These are phyloP conservation scores for Melanogrammus aeglefinus DNA, from an alignment of 2,797 vertebrate species.

Conservation along the genomic window DNA sequence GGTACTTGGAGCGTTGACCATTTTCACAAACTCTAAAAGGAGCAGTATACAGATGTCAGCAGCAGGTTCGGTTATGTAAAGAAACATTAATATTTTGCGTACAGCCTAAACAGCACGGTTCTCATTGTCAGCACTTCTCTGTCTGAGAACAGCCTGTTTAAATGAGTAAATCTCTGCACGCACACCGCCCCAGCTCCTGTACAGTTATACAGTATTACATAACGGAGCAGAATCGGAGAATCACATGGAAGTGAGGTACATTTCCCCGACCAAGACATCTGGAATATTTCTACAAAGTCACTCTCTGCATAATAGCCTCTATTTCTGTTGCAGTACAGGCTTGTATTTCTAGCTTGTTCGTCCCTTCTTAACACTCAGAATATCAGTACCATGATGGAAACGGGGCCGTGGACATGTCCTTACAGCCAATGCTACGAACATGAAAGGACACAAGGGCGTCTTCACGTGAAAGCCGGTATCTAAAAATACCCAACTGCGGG, in stretches of 20 bases:
- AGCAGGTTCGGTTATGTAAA: neutral
- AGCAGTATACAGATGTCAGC: neutral
- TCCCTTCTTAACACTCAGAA: neutral
- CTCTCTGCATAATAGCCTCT: neutral
- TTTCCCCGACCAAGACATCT: neutral
- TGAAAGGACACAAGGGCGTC: constrained; percentile 17
- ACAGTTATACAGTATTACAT: neutral
- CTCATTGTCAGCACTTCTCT: neutral
- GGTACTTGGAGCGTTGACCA: neutral
- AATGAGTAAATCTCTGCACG: neutral
- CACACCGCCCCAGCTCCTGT: neutral
- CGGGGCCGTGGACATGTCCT: neutral
- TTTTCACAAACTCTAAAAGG: neutral
- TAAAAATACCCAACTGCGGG: neutral
- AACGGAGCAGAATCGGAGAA: neutral
- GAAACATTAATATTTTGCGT: neutral
- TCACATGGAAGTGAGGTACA: neutral
- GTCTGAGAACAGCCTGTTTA: neutral
- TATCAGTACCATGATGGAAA: neutral
- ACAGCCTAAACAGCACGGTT: neutral
- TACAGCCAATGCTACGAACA: neutral
- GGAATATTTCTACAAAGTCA: neutral
- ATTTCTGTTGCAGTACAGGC: neutral
- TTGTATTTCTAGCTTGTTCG: neutral
- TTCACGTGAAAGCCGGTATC: neutral